phyloP scores from a whole-genome alignment of 2,888 invertebrate species.

The Chironomus riparius region DNA sequence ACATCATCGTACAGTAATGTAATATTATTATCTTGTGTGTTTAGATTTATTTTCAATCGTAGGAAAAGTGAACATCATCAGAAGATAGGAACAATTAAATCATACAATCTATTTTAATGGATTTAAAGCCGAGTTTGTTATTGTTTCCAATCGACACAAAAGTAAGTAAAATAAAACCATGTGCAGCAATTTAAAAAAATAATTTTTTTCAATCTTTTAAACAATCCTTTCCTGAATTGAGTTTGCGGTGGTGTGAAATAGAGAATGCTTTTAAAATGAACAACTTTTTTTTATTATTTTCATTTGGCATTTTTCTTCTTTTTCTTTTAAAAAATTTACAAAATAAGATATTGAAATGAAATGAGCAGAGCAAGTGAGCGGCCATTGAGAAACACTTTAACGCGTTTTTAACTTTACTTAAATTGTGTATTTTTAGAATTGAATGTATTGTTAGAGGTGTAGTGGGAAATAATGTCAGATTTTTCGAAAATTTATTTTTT shows the following conservation, averaged over 20 bases:
- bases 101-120: constrained; percentile 22
- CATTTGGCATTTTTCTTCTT: not conserved
- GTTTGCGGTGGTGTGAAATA: constrained; percentile 24
- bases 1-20: not conserved
- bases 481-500: no score
- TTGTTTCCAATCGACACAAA: constrained; percentile 21
- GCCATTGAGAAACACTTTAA: not conserved
- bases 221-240: constrained; percentile 11
- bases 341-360: not conserved
- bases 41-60: not conserved
- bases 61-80: constrained; percentile 1
- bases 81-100: constrained; percentile 20
- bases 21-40: not conserved
- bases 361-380: not conserved
- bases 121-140: constrained; percentile 19
- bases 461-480: no score
- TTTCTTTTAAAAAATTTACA: no score
- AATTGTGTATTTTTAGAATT: no score
- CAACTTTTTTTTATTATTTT: not conserved
- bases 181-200: constrained; percentile 13
- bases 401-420: not conserved
- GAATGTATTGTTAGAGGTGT: no score
- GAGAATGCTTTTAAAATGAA: constrained; percentile 15
- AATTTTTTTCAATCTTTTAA: not conserved
- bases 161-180: not conserved